Evolutionary conservation across 2,888 invertebrate species (phyloP), one percentile per base, ranked within the genome.

Genomic region (Thysanoteuthis rhombus): DNA sequence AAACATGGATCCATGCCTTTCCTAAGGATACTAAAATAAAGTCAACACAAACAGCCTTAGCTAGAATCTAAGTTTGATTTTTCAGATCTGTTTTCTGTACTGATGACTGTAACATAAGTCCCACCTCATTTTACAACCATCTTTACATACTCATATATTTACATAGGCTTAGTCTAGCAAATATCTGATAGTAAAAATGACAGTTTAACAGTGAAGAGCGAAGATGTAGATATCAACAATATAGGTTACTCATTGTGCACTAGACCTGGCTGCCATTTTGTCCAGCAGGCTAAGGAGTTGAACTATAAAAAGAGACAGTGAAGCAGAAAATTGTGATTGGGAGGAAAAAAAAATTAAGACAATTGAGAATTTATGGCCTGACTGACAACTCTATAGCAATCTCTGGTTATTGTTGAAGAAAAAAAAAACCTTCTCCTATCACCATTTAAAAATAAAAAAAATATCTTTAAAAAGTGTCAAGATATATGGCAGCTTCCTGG

Each of bases 301-400:
- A 75, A 75, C 75, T n/a, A 75, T 75, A 75, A 75, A 75, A 75
- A n/a, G n/a, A 16, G 75, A 75, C 75, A 75, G 10, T 75, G 75
- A 75, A 75, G 25, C n/a, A 75, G n/a, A 75, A 75, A 75, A 75
- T 75, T 75, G n/a, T 16, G n/a, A 75, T 75, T 10, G 1, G n/a
- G n/a, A 4, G n/a, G 12, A n/a, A 36, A 36, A 16, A 16, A n/a
- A n/a, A 75, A 75, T n/a, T 6, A 75, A n/a, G n/a, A 75, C n/a
- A 75, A 75, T 75, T 75, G n/a, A 75, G 75, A 75, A n/a, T 75
- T 75, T 75, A 75, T 75, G 75, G 75, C 75, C 75, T n/a, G n/a
- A 75, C n/a, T 75, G n/a, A 32, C 32, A 58, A 58, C 32, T 58
- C 58, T 32, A 58, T 58, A 58, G 8, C 28, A 58, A 58, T 58